Percentiles rank a stretch among this genome's conserved stretches.
Conservation (phyloP, 2,113 vertebrate species). For the Rhinolophus ferrumequinum region DNA sequence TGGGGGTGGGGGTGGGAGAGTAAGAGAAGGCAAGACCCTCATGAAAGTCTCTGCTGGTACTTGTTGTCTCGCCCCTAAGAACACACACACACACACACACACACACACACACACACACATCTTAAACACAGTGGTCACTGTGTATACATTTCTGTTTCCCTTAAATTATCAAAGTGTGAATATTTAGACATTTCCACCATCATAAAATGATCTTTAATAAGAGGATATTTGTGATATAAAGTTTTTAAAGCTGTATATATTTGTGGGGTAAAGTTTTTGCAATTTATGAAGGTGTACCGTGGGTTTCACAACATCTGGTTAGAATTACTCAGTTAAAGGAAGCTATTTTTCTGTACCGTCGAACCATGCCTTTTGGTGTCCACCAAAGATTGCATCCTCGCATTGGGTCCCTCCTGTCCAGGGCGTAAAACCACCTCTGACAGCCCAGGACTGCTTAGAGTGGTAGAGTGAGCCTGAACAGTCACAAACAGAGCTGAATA, state of each 20-base stretch:
- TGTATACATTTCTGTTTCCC: background rate
- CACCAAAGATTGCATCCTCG: background rate
- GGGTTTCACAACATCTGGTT: background rate
- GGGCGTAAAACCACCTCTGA: rapidly evolving
- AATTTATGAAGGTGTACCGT: background rate
- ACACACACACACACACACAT: background rate
- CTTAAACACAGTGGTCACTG: background rate
- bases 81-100: too few relatives aligned
- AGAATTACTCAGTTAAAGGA: background rate
- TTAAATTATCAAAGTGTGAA: background rate
- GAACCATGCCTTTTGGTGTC: background rate
- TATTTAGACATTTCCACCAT: background rate
- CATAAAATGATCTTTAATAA: background rate
- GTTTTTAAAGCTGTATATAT: background rate
- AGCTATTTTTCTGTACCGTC: background rate
- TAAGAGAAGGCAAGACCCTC: background rate
- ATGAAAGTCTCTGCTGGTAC: background rate
- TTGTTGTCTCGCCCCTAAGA: background rate
- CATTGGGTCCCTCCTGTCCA: rapidly evolving
- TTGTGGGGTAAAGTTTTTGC: background rate
- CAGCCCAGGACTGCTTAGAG: background rate
- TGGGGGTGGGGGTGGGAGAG: too few relatives aligned
- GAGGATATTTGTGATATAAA: background rate
- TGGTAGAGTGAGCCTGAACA: background rate
- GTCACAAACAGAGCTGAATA: background rate